Evolutionary conservation across 2,113 vertebrate genomes (phyloP), one percentile per base, ranked within the genome.

Genomic region (Corythoichthys haematopterus): DNA sequence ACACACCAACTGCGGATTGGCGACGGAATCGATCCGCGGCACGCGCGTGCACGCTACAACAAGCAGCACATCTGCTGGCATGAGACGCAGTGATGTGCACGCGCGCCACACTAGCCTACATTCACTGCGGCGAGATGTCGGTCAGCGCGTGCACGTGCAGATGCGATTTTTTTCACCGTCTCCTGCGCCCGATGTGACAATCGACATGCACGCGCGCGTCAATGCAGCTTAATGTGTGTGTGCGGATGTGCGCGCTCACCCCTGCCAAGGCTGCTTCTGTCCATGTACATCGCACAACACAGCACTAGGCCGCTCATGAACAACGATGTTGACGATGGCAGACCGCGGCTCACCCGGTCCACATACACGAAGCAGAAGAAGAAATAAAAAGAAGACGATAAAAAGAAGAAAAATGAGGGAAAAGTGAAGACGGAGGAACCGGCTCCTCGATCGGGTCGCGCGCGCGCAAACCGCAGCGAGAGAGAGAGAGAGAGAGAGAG

Each of bases 201-300:
- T 43, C 40, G 43, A 45, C 43, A 60, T 60, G 14, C 58, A 11
- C 58, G 58, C 38, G 36, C 58, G 15, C 62, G 33, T 45, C 20
- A 45, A 15, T 72, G 80, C 73, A 35, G 71, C 51, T 20, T 2
- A 16, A 20, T 46, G 69, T 38, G 33, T 16, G 13, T 38, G 65
- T n/a, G 15, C 36, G 64, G 15, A 35, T 15, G 43, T 3, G 60
- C 50, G 46, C 14, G 75, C 91, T 93, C 89, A 92, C 91, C 91
- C 57, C 88, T 89, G 75, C 75, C 86, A 87, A 90, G 80, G 85
- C 87, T 92, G 92, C 85, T 92, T 90, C 90, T 89, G 88, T 93
- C 92, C 92, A 93, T 93, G 87, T 92, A 93, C 90, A 93, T 87
- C 86, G 92, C 92, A 87, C 92, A 93, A 88, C 92, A 93, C 72